phyloP scores from a whole-genome alignment of 2,888 invertebrate species.

The Hydropsyche betteni region DNA sequence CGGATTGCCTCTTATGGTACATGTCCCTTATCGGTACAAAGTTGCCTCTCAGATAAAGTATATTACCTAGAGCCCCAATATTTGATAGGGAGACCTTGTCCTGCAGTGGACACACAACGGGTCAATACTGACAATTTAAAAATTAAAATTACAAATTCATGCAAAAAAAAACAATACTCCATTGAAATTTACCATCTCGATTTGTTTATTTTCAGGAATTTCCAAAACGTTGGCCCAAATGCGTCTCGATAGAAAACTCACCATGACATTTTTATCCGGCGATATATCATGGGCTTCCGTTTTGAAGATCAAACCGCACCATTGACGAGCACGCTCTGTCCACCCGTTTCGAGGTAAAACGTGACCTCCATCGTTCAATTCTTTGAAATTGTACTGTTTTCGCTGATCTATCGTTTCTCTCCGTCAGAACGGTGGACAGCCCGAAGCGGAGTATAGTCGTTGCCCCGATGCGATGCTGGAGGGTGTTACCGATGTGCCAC shows the following conservation, averaged over 20 bases:
- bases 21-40: no score
- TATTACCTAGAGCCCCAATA: no score
- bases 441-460: slow-evolving; percentile 58
- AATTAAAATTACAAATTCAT: no score
- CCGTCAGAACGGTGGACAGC: slow-evolving; percentile 46
- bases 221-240: no score
- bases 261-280: slow-evolving; percentile 53
- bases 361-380: slow-evolving; percentile 53
- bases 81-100: no score
- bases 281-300: slow-evolving; percentile 46
- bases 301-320: slow-evolving; percentile 52
- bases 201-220: no score
- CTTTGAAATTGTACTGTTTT: not conserved
- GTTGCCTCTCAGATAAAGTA: no score
- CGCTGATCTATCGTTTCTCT: slow-evolving; percentile 3
- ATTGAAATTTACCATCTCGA: no score
- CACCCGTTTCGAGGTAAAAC: slow-evolving; percentile 27
- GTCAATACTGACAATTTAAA: no score
- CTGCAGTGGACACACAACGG: no score
- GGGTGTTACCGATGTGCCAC: slow-evolving; percentile 67
- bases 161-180: no score
- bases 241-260: slow-evolving; percentile 64
- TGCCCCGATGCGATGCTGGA: slow-evolving; percentile 86
- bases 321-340: slow-evolving; percentile 27
- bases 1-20: no score